Evolutionary conservation across 1,140 invertebrate genomes (phyloP).

Genomic region (Aphis gossypii): DNA sequence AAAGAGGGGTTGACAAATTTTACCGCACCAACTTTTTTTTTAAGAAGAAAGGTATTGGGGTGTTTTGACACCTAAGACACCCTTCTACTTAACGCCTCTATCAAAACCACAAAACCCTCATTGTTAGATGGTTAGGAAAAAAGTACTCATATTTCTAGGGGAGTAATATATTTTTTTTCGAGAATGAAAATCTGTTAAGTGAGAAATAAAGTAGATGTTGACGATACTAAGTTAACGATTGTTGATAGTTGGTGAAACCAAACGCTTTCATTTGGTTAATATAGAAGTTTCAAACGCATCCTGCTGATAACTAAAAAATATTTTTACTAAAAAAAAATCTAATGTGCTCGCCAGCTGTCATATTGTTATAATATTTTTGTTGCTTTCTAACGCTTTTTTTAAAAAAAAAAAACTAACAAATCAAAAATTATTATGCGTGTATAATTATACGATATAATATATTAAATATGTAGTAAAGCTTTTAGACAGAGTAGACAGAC

Average conservation of each 20-base stretch:
- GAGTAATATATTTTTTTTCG: background rate
- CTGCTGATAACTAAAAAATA: constrained; percentile 31
- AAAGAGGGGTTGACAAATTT: constrained; percentile 46
- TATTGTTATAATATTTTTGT: constrained; percentile 21
- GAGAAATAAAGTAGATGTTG: constrained; percentile 31
- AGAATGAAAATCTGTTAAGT: constrained; percentile 22
- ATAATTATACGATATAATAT: constrained; percentile 12
- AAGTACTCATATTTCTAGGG: constrained; percentile 51
- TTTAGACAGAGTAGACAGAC: constrained; percentile 11
- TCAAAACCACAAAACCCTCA: constrained; percentile 44
- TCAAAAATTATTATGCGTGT: constrained; percentile 19
- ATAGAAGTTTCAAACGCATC: constrained; percentile 23
- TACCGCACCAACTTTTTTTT: constrained; percentile 27
- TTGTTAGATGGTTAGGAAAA: constrained; percentile 45
- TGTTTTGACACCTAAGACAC: constrained; percentile 57
- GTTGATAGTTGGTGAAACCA: constrained; percentile 47
- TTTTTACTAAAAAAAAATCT: constrained; percentile 16
- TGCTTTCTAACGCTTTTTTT: background rate
- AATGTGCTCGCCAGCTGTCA: constrained; percentile 38
- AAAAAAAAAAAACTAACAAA: constrained; percentile 40
- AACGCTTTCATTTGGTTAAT: constrained; percentile 41
- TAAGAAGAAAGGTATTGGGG: constrained; percentile 39
- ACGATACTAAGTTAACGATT: constrained; percentile 39
- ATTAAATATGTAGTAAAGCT: constrained; percentile 28
- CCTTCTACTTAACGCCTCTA: constrained; percentile 45